phyloP scores from a whole-genome alignment of 2,888 invertebrate species.

The Eristalinus sepulchralis region DNA sequence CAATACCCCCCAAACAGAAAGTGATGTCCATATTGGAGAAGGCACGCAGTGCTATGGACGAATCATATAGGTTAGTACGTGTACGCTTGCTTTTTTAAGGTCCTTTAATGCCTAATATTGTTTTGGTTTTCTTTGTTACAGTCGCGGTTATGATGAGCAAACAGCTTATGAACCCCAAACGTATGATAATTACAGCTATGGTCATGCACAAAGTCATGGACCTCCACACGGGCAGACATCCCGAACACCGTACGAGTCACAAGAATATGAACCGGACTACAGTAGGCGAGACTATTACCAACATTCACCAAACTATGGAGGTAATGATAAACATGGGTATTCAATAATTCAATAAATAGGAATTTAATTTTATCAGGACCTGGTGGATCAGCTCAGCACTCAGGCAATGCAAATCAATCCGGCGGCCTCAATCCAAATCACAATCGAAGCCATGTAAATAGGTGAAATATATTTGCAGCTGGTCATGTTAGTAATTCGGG shows the following conservation, averaged over 20 bases:
- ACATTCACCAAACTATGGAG: slow-evolving; percentile 79
- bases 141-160: slow-evolving; percentile 79
- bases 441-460: slow-evolving; percentile 80
- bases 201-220: slow-evolving; percentile 73
- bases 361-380: slow-evolving; percentile 53
- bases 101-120: background rate
- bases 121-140: slow-evolving; percentile 39
- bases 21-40: slow-evolving; percentile 92
- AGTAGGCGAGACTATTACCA: slow-evolving; percentile 80
- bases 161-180: slow-evolving; percentile 78
- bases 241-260: slow-evolving; percentile 77
- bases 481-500: slow-evolving; percentile 73
- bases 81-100: background rate
- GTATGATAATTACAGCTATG: slow-evolving; percentile 78
- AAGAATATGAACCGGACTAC: slow-evolving; percentile 80
- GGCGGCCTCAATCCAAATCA: slow-evolving; percentile 79
- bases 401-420: slow-evolving; percentile 74
- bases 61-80: slow-evolving; percentile 84
- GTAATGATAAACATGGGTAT: slow-evolving; percentile 70
- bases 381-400: slow-evolving; percentile 73
- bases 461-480: slow-evolving; percentile 79
- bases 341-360: background rate
- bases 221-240: slow-evolving; percentile 75
- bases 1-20: slow-evolving; percentile 88
- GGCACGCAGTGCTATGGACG: slow-evolving; percentile 91